A percentile compares a stretch with the other conserved stretches of the same genome.
Conservation (phyloP, 2,797 vertebrate genomes). For the Gymnodraco acuticeps region DNA sequence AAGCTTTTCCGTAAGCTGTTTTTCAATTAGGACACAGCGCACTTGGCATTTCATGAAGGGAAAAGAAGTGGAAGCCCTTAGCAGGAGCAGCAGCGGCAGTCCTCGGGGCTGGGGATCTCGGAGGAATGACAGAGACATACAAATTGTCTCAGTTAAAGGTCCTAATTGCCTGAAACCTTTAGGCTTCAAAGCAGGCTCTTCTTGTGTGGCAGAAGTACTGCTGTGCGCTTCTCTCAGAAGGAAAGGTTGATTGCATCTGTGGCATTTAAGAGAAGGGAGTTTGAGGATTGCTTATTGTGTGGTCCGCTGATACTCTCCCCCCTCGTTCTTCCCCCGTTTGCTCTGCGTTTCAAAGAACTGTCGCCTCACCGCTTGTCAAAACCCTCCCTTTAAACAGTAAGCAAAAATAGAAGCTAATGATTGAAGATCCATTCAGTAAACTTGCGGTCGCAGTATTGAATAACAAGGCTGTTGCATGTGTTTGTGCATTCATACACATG, state of each 20-base stretch:
- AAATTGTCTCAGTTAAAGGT: conserved; percentile 76
- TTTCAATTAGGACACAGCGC: conserved; percentile 61
- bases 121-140: conserved; percentile 68
- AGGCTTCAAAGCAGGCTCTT: conserved; percentile 69
- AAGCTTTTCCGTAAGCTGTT: conserved; percentile 66
- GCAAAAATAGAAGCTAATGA: conserved; percentile 71
- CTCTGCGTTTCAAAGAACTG: conserved; percentile 74
- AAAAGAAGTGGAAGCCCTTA: conserved; percentile 55
- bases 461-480: conserved; percentile 62
- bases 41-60: conserved; percentile 66
- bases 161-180: conserved; percentile 74
- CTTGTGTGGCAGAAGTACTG: conserved; percentile 66
- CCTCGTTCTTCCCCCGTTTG: conserved; percentile 16
- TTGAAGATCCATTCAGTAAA: conserved; percentile 72
- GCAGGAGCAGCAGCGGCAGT: conserved; percentile 35
- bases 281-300: conserved; percentile 77
- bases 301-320: conserved; percentile 63
- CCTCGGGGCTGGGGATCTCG: conserved; percentile 43
- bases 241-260: conserved; percentile 74
- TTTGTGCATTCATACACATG: conserved; percentile 63
- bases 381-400: conserved; percentile 63
- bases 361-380: conserved; percentile 66
- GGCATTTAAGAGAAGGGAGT: conserved; percentile 76
- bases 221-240: conserved; percentile 43
- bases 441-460: conserved; percentile 59